A percentile compares a stretch with the other conserved stretches of the same genome.
phyloP scores from a whole-genome alignment of 1,140 invertebrate genomes.

The Hylaeus anthracinus region DNA sequence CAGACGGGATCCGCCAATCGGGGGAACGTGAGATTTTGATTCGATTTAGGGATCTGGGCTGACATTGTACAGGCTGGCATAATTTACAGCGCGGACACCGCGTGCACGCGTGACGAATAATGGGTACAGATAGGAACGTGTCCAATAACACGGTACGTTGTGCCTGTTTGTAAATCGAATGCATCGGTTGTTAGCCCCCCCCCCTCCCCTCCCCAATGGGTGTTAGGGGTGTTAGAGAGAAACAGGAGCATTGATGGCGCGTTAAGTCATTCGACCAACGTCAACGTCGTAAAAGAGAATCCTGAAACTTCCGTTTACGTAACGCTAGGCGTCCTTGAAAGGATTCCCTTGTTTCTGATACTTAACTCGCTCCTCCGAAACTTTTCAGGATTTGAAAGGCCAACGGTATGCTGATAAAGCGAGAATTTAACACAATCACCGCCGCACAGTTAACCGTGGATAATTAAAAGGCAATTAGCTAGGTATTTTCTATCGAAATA shows the following conservation, averaged over 20 bases:
- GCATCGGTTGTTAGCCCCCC: conserved; percentile 18
- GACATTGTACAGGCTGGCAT: conserved; percentile 52
- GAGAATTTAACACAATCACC: neutral
- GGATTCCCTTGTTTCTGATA: neutral
- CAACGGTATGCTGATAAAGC: neutral
- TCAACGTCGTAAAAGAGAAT: conserved; percentile 7
- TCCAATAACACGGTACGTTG: conserved; percentile 41
- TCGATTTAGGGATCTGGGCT: conserved; percentile 54
- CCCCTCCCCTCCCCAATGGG: neutral
- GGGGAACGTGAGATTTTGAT: conserved; percentile 59
- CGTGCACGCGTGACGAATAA: conserved; percentile 55
- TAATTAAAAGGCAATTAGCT: conserved; percentile 25
- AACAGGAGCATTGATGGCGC: neutral
- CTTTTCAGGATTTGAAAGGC: neutral
- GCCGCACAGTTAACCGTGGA: neutral
- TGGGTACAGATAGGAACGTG: conserved; percentile 48
- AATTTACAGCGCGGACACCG: conserved; percentile 47
- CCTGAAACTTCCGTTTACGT: neutral
- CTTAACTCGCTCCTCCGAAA: neutral
- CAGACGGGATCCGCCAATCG: conserved; percentile 22
- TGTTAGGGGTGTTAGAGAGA: conserved; percentile 19
- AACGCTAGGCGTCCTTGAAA: neutral
- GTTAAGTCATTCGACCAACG: conserved; percentile 9
- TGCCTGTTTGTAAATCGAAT: conserved; percentile 54
- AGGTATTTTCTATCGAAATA: neutral